Base-by-base conservation (phyloP, 2,888 invertebrate genomes). In the Pheosia tremula region DNA sequence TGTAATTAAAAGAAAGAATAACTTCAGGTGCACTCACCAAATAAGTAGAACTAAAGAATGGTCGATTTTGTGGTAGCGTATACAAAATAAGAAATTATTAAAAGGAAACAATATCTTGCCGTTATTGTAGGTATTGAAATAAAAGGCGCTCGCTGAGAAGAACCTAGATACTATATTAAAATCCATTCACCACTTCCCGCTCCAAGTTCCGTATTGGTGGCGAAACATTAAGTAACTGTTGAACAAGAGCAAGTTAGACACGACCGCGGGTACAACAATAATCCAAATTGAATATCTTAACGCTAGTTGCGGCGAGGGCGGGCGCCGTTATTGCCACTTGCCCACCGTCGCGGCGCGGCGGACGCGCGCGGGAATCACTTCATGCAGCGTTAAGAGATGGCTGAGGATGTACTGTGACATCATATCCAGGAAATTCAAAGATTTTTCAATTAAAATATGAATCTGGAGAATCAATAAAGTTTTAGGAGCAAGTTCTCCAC, bases 231-330 rank as follows among this genome's bases (percentile, higher is more conserved):
- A n/a, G n/a, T n/a, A n/a, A n/a, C n/a, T n/a, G 11, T 5, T 47
- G n/a, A 47, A n/a, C n/a, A 47, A 47, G 47, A 47, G 53, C 37
- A 7, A 56, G 11, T 47, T n/a, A 47, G 47, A n/a, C 47, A 11
- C 45, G 7, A 37, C 13, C 8, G 52, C 58, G 7, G 24, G 11
- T 6, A 45, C 56, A 55, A 58, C 58, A 56, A 52, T 58, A 56
- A 58, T 58, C 13, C 36, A 55, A 58, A 56, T 53, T 43, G 58
- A 58, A 58, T 58, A 52, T 56, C 50, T 24, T 56, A 50, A 38
- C 56, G 53, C 37, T 11, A 11, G 53, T 37, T 53, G 53, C 39
- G 8, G 45, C 52, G 56, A 10, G 8, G 45, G 47, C 43, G 39
- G n/a, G 47, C 4, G 47, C 47, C 10, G 52, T 11, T 41, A 24